Conservation (phyloP, 2,113 vertebrate genomes). For the Poeciliopsis turrubarensis region DNA sequence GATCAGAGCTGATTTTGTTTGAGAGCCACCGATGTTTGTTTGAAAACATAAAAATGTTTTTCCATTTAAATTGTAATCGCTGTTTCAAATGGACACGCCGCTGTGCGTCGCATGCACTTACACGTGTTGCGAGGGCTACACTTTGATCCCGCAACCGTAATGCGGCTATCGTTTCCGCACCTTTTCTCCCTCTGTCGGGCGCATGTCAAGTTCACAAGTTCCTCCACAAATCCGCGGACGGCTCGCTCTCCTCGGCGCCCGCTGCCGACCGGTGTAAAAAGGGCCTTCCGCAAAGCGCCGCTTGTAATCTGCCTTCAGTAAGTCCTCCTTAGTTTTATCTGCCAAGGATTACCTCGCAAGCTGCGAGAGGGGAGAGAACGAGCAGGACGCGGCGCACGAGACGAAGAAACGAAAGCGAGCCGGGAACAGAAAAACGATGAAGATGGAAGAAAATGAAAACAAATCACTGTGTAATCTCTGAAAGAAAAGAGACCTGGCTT, state of each 20-base stretch:
- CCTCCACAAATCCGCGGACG: conserved; percentile 75
- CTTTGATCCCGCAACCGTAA: conserved; percentile 75
- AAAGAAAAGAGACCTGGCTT: conserved; percentile 73
- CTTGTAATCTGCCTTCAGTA: conserved; percentile 84
- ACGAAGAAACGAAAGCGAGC: conserved; percentile 68
- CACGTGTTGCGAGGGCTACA: conserved; percentile 51
- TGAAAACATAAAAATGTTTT: background rate
- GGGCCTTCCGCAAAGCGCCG: conserved; percentile 77
- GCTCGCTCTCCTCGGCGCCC: conserved; percentile 76
- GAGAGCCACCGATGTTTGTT: background rate
- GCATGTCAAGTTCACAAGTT: conserved; percentile 78
- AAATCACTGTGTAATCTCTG: conserved; percentile 80
- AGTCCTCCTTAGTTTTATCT: conserved; percentile 84
- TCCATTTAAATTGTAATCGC: conserved; percentile 25
- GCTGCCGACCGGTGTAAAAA: conserved; percentile 73
- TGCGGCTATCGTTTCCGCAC: conserved; percentile 70
- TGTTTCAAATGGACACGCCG: background rate
- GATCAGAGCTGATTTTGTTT: too few species aligned
- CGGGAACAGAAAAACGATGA: conserved; percentile 71
- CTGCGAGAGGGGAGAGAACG: conserved; percentile 68
- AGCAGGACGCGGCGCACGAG: conserved; percentile 57
- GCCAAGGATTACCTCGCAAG: conserved; percentile 82
- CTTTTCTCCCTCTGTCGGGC: conserved; percentile 64
- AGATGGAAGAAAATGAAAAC: conserved; percentile 80
- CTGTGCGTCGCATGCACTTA: conserved; percentile 18